Base-by-base conservation (phyloP, 2,797 vertebrate genomes). In the Catamblyrhynchus diadema region DNA sequence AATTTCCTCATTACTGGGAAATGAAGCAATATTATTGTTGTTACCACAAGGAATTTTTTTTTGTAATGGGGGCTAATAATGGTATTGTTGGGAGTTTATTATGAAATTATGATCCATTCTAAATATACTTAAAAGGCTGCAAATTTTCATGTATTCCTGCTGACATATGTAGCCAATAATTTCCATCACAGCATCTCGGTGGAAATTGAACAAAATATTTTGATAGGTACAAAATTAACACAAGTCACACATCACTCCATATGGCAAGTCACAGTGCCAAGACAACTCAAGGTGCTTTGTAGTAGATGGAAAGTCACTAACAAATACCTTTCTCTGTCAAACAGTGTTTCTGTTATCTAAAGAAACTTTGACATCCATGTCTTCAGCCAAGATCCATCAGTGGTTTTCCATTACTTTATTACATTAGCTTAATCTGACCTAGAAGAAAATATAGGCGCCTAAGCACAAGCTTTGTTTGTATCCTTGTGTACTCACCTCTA, bases 161-260 rank as follows among this genome's bases (percentile, higher is more conserved):
- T 81, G 84, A 83, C 91, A 96, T 96, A 94, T 95, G 96, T 82
- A 93, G 59, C 65, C 65, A 93, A 86, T 95, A 95, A 96, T 95
- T 97, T 90, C 86, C 94, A 93, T 94, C 86, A 86, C 77, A 95
- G 71, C 85, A 91, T 79, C 85, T 94, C 93, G 87, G 90, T 90
- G 92, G 92, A 97, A 95, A 96, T 94, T 96, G 87, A 89, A 83
- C 91, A 91, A 96, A 97, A 94, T 95, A 33, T 93, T 94, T 96
- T 96, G 94, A 96, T 96, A 94, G 80, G 72, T 92, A 74, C 80
- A 93, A 96, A 97, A 97, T 97, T 97, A 97, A 97, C 82, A 77
- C 85, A 94, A 93, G 94, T 96, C 93, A 92, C 94, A 96, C 91
- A 92, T 97, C 86, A 78, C 88, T 96, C 97, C 96, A 97, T 96